phyloP scores from a whole-genome alignment of 2,888 invertebrate species.

The Spatulosminthurus flaviceps region DNA sequence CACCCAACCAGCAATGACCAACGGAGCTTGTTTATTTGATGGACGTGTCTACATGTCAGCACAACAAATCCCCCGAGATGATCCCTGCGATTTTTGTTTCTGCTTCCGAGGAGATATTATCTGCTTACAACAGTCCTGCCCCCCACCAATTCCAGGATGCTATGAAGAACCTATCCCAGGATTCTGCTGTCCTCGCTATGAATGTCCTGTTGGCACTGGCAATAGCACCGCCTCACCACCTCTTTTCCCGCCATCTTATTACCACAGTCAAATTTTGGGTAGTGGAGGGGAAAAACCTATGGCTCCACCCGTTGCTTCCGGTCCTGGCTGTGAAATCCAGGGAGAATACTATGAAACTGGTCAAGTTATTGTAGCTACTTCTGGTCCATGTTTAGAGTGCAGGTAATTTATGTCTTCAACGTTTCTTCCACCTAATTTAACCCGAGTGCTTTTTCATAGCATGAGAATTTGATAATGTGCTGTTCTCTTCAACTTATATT shows the following conservation, averaged over 20 bases:
- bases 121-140: slow-evolving; percentile 93
- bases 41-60: slow-evolving; percentile 93
- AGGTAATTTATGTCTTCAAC: slow-evolving; percentile 70
- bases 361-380: slow-evolving; percentile 83
- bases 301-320: slow-evolving; percentile 76
- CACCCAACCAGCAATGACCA: slow-evolving; percentile 73
- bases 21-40: slow-evolving; percentile 90
- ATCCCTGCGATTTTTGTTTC: slow-evolving; percentile 96
- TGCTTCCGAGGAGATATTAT: slow-evolving; percentile 96
- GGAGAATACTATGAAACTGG: slow-evolving; percentile 87
- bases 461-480: too few species aligned
- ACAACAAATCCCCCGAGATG: slow-evolving; percentile 92
- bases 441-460: too few species aligned
- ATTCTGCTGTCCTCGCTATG: slow-evolving; percentile 94
- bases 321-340: slow-evolving; percentile 84
- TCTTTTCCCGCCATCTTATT: slow-evolving; percentile 77
- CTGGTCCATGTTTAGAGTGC: slow-evolving; percentile 94
- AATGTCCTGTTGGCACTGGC: slow-evolving; percentile 90
- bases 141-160: slow-evolving; percentile 90
- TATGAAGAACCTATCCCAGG: slow-evolving; percentile 92
- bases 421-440: too few species aligned
- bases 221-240: slow-evolving; percentile 83
- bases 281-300: slow-evolving; percentile 49
- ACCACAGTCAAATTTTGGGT: slow-evolving; percentile 61
- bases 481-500: too few species aligned